Evolutionary conservation across 2,888 invertebrate genomes (phyloP), one percentile per base, ranked within the genome.

Genomic region (Osmoderma eremita): DNA sequence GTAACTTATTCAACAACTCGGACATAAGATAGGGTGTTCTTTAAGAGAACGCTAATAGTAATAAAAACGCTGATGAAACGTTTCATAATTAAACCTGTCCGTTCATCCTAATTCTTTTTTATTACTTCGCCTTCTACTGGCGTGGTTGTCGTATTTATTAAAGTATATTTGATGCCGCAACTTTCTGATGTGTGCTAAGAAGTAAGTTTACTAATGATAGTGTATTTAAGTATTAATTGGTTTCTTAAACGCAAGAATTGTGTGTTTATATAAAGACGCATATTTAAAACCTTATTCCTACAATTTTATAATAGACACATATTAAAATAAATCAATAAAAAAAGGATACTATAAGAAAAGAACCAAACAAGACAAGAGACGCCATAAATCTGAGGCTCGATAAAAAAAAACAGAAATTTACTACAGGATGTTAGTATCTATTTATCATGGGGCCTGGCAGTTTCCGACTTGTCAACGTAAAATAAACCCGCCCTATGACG

Each of bases 41-140:
- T 58, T 58, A 58, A 13, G 45, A 42, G 24, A 13, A 13, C 22
- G 12, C 12, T 42, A 30, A 30, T 36, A 17, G 24, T 45, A 45
- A 61, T 45, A 48, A 17, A 36, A 61, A 15, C 5, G 24, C 17
- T 54, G 39, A 54, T 54, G 54, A 18, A 54, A n/a, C 18, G 17
- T 17, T 54, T 20, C 18, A n/a, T 54, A 54, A 54, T 54, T 54
- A 54, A 54, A 39, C 54, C 54, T 54, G 54, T 54, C 18, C 18
- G 18, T 17, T 53, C 38, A 36, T 53, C n/a, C 6, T 54, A 15
- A 45, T 3, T 49, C n/a, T 15, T 54, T 1, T 18, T 12, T 39
- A 12, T 48, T 17, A 48, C 20, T 20, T 48, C 20, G 18, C 2
- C 20, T 48, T 18, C 48, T 17, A 18, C 48, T 48, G 12, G 17